Conservation (phyloP, 2,888 invertebrate species). For the Trichogramma evanescens region DNA sequence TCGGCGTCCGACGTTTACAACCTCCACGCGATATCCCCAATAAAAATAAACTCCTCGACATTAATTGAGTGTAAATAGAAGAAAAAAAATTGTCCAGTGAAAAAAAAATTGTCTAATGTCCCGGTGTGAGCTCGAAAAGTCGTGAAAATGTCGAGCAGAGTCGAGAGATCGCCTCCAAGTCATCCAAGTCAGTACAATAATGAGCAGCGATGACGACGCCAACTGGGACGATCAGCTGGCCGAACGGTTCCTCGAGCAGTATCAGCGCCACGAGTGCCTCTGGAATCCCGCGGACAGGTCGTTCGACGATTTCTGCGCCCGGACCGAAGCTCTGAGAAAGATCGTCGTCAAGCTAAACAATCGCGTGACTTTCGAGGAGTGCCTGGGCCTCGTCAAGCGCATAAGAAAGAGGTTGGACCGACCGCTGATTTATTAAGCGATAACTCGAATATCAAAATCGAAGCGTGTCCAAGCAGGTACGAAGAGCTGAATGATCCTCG, state of each 20-base stretch:
- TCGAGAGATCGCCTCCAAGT: no score
- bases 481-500: background rate
- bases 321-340: conserved; percentile 26
- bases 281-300: conserved; percentile 32
- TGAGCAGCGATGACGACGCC: background rate
- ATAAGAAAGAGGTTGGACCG: conserved; percentile 30
- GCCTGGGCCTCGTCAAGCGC: conserved; percentile 27
- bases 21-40: no score
- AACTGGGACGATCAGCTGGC: conserved; percentile 31
- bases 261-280: conserved; percentile 32
- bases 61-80: no score
- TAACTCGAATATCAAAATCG: background rate
- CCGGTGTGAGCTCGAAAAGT: background rate
- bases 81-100: no score
- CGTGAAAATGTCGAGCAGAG: background rate
- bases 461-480: background rate
- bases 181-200: background rate
- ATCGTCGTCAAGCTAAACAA: conserved; percentile 27
- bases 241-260: conserved; percentile 27
- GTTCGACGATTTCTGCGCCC: conserved; percentile 28
- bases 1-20: no score
- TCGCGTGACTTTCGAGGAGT: conserved; percentile 27
- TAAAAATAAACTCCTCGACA: no score
- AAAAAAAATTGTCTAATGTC: conserved; percentile 8
- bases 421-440: background rate